These are phyloP conservation scores for Ahaetulla prasina DNA, from an alignment of 2,113 vertebrate species.

Conservation along the genomic window DNA sequence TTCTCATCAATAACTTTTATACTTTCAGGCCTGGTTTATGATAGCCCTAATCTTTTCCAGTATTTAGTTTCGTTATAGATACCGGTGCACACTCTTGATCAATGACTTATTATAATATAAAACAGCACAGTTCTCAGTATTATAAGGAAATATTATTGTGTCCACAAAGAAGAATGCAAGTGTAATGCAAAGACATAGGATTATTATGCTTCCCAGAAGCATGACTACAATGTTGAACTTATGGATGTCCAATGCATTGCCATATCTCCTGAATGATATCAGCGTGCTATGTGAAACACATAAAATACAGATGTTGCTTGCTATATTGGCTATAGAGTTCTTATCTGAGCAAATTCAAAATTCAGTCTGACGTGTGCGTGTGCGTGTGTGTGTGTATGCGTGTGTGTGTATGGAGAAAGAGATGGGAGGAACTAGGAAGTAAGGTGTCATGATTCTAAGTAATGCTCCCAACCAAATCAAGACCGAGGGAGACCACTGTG, in stretches of 20 bases:
- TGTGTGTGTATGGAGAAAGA: background rate
- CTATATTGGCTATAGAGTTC: no score
- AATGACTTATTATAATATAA: background rate
- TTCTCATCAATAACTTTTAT: background rate
- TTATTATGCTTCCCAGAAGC: background rate
- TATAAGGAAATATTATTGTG: background rate
- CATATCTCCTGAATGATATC: background rate
- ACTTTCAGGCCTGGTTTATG: background rate
- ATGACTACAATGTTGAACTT: background rate
- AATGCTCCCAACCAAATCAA: no score
- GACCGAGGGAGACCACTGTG: no score
- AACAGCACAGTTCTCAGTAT: background rate
- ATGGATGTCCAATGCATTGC: background rate
- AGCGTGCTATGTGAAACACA: background rate
- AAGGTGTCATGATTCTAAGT: no score
- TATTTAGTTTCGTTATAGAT: background rate
- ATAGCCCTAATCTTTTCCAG: background rate
- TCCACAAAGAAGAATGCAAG: background rate
- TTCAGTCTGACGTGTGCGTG: background rate
- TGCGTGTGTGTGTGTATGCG: background rate
- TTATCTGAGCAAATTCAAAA: background rate
- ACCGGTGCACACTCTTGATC: background rate
- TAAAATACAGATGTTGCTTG: background rate
- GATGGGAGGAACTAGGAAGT: accelerated
- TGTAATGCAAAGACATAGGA: background rate